Evolutionary conservation across 2,888 invertebrate genomes (phyloP).

Genomic region (Synergus umbraculus): DNA sequence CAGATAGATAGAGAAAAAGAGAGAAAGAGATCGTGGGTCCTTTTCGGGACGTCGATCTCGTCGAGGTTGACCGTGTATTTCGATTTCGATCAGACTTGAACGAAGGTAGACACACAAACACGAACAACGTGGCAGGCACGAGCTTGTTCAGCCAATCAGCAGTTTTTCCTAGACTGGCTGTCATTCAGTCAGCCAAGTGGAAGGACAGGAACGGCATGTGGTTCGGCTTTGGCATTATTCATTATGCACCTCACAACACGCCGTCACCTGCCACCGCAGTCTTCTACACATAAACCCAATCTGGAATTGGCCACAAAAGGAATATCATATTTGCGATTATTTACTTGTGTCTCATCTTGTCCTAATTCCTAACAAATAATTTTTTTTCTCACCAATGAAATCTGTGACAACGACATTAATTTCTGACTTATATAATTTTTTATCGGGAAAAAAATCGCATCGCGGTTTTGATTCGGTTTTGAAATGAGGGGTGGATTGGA

Average conservation of each 20-base stretch:
- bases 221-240: constrained; percentile 75
- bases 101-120: constrained; percentile 55
- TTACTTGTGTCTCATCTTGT: not conserved
- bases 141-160: constrained; percentile 70
- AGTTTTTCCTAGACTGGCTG: constrained; percentile 73
- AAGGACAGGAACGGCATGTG: constrained; percentile 74
- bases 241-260: constrained; percentile 75
- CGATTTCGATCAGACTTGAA: constrained; percentile 40
- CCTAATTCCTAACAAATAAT: not conserved
- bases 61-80: constrained; percentile 33
- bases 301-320: not conserved
- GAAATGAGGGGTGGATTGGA: too few species aligned
- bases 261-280: constrained; percentile 70
- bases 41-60: constrained; percentile 26
- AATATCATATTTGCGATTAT: not conserved
- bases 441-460: too few species aligned
- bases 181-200: constrained; percentile 74
- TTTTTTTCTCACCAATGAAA: not conserved
- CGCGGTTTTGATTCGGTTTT: too few species aligned
- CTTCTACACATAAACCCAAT: constrained; percentile 38
- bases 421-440: not conserved
- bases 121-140: constrained; percentile 61
- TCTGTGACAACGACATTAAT: not conserved
- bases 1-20: too few species aligned
- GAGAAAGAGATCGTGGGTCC: not conserved